These are phyloP conservation scores for Allacma fusca DNA, from an alignment of 2,888 invertebrate species.

Conservation along the genomic window DNA sequence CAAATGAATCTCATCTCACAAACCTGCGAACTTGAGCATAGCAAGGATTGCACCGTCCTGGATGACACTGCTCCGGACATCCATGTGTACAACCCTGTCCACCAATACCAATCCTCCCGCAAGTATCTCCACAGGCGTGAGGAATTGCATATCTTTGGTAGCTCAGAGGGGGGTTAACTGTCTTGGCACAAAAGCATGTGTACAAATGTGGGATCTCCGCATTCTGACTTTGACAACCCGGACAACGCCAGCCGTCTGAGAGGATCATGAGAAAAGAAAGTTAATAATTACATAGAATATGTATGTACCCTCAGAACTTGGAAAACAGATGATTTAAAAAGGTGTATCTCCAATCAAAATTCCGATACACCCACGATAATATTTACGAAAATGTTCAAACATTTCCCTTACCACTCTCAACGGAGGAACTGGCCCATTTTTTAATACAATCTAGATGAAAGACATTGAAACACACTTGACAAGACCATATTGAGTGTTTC, in stretches of 20 bases:
- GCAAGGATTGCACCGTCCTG: slow-evolving; percentile 62
- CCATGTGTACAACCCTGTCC: slow-evolving; percentile 66
- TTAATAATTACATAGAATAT: background rate
- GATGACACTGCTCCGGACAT: slow-evolving; percentile 91
- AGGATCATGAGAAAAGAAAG: slow-evolving; percentile 39
- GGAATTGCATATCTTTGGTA: slow-evolving; percentile 79
- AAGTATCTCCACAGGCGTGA: slow-evolving; percentile 90
- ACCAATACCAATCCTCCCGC: slow-evolving; percentile 71
- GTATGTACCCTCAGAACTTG: too few relatives aligned
- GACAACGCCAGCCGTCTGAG: slow-evolving; percentile 92
- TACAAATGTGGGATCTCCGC: slow-evolving; percentile 80
- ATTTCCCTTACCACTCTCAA: slow-evolving; percentile 14
- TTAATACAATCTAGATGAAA: slow-evolving; percentile 89
- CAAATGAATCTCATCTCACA: background rate
- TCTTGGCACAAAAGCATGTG: slow-evolving; percentile 88
- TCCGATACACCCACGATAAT: too few relatives aligned
- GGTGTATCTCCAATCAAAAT: too few relatives aligned
- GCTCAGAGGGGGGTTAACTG: slow-evolving; percentile 70
- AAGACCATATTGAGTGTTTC: slow-evolving; percentile 87
- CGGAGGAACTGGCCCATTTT: slow-evolving; percentile 88
- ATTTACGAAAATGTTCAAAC: too few relatives aligned
- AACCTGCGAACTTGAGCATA: slow-evolving; percentile 34
- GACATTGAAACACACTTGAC: slow-evolving; percentile 89
- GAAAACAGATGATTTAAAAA: too few relatives aligned
- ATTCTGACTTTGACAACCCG: slow-evolving; percentile 89